phyloP scores from a whole-genome alignment of 2,113 vertebrate species.

The Paramormyrops kingsleyae region DNA sequence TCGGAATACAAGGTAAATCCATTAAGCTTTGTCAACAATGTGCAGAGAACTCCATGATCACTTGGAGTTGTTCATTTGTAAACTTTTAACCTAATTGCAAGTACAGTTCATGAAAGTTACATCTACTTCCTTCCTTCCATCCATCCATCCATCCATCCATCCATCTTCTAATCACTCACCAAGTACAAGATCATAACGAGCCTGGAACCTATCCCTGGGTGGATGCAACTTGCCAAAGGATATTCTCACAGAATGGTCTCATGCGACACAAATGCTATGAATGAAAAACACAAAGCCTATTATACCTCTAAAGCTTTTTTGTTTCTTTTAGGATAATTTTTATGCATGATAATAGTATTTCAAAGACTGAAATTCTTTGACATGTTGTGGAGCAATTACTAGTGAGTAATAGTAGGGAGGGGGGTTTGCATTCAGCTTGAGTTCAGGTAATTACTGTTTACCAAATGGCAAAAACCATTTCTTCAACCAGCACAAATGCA shows the following conservation, averaged over 20 bases:
- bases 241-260: neutral
- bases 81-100: neutral
- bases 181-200: neutral
- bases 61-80: neutral
- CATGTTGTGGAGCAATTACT: neutral
- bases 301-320: neutral
- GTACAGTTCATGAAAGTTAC: neutral
- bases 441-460: constrained; percentile 6
- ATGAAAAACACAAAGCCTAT: neutral
- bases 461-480: constrained; percentile 6
- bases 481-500: neutral
- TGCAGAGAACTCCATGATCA: neutral
- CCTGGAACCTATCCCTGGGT: neutral
- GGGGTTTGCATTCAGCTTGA: neutral
- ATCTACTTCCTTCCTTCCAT: neutral
- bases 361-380: neutral
- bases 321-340: neutral
- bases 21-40: neutral
- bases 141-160: neutral
- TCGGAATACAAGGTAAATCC: neutral
- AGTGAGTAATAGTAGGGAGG: neutral
- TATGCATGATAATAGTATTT: neutral
- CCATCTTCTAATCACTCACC: neutral
- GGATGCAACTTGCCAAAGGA: neutral
- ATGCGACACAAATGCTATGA: neutral